Base-by-base conservation (phyloP, 37 sponge, comb jelly and placozoan species). In the Amphimedon queenslandica region DNA sequence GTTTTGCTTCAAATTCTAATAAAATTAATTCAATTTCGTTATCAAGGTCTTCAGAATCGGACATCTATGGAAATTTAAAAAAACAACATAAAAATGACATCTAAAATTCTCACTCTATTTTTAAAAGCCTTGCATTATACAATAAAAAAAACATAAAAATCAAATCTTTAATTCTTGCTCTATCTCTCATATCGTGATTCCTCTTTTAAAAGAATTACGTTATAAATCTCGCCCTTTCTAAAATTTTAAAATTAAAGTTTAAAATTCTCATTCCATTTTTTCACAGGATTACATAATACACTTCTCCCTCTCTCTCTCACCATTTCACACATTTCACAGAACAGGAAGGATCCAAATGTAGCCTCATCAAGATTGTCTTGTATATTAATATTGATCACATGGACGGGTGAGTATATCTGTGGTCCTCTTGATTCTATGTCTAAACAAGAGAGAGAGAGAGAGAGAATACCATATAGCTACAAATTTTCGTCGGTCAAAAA, bases 301-400 rank as follows among this genome's bases (percentile, higher is more conserved):
- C n/a, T n/a, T n/a, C n/a, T n/a, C n/a, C 4, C 2, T 1, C 21
- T 18, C 30, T 1, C 23, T 37, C 84, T 29, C 63, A 96, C 93
- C 92, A 80, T 80, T 67, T 94, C 69, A 53, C 96, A 89, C 32
- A 98, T 81, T 36, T 98, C 85, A 47, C 80, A 73, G 28, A 98
- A 82, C 4, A 87, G 73, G 63, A 98, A 89, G 2, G 99, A 84
- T 27, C 99, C 99, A 0, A 98, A 72, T 30, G 93, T 98, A 32
- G 99, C 99, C 32, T 94, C 99, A 27, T 98, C 99, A 67, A 92
- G 99, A 64, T 98, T 98, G 77, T 98, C 99, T 68, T 84, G 84
- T n/a, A 98, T 70, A 1, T 98, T 92, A 23, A 98, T 67, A 67
- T 98, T 98, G 60, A 98, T 79, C 1, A 98, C 77, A 39, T 98